These are phyloP conservation scores for Tiliacea citrago DNA, from an alignment of 2,888 invertebrate genomes.

Conservation along the genomic window DNA sequence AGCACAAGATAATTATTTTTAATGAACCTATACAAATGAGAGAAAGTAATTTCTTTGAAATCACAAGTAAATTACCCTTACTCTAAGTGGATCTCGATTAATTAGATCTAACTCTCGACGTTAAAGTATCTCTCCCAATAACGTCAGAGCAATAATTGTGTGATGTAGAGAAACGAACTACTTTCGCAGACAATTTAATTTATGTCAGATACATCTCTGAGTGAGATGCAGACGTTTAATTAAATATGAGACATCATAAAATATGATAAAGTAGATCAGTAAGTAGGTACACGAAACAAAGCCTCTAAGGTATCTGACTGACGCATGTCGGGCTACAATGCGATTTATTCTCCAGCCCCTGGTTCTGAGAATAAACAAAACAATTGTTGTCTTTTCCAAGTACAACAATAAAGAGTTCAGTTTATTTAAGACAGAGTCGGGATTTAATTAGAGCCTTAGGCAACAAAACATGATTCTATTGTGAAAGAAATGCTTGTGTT, in stretches of 20 bases:
- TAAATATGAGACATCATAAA: constrained; percentile 17
- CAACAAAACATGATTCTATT: neutral
- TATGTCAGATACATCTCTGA: constrained; percentile 4
- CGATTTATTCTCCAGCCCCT: neutral
- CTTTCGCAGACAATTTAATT: constrained; percentile 31
- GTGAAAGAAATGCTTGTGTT: neutral
- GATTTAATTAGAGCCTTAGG: neutral
- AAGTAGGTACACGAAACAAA: neutral
- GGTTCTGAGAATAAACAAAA: constrained; percentile 3
- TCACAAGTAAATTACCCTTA: neutral
- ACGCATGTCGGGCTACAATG: too few relatives aligned
- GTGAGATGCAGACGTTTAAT: constrained; percentile 13
- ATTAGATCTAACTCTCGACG: constrained; percentile 5
- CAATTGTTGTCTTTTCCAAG: neutral
- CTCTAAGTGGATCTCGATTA: neutral
- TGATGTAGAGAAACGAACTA: constrained; percentile 15
- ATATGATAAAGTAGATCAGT: constrained; percentile 22
- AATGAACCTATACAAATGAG: neutral
- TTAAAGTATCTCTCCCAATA: constrained; percentile 7
- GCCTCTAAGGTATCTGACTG: too few relatives aligned
- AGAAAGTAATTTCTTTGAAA: neutral
- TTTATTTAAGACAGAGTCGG: neutral
- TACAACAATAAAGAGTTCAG: neutral
- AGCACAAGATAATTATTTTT: neutral
- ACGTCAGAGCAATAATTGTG: constrained; percentile 11